Evolutionary conservation across 2,888 invertebrate genomes (phyloP).

Genomic region (Nasonovia ribisnigri): DNA sequence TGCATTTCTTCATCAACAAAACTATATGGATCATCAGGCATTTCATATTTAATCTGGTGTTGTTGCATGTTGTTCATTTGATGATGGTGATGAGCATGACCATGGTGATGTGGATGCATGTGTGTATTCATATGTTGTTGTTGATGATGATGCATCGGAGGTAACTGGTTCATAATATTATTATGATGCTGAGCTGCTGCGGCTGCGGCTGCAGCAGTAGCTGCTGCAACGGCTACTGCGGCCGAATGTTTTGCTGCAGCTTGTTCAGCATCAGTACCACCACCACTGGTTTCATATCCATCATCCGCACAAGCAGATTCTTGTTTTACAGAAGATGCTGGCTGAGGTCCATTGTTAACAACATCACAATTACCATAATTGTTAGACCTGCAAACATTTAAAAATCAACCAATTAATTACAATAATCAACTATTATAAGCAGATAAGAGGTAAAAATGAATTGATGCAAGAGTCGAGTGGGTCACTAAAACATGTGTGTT

Average conservation of each 20-base stretch:
- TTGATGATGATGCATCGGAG: conserved; percentile 67
- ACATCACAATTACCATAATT: conserved; percentile 68
- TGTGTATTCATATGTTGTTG: conserved; percentile 67
- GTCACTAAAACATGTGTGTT: neutral
- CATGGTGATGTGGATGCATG: conserved; percentile 66
- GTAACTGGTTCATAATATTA: conserved; percentile 67
- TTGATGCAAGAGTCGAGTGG: neutral
- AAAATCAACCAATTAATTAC: neutral
- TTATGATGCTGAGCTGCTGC: conserved; percentile 69
- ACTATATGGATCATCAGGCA: conserved; percentile 79
- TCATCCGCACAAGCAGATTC: conserved; percentile 74
- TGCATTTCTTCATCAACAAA: conserved; percentile 80
- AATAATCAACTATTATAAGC: neutral
- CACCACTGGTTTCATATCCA: conserved; percentile 87
- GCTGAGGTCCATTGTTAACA: conserved; percentile 76
- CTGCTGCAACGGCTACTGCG: conserved; percentile 60
- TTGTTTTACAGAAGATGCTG: conserved; percentile 56
- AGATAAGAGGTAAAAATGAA: neutral
- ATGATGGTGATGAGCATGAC: conserved; percentile 66
- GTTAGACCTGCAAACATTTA: conserved; percentile 64
- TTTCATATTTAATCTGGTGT: conserved; percentile 67
- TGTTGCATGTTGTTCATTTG: conserved; percentile 65
- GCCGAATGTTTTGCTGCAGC: conserved; percentile 62
- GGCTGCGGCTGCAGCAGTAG: conserved; percentile 57
- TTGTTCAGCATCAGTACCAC: conserved; percentile 66